Base-by-base conservation (phyloP, 2,797 vertebrate species). In the Hybognathus amarus region DNA sequence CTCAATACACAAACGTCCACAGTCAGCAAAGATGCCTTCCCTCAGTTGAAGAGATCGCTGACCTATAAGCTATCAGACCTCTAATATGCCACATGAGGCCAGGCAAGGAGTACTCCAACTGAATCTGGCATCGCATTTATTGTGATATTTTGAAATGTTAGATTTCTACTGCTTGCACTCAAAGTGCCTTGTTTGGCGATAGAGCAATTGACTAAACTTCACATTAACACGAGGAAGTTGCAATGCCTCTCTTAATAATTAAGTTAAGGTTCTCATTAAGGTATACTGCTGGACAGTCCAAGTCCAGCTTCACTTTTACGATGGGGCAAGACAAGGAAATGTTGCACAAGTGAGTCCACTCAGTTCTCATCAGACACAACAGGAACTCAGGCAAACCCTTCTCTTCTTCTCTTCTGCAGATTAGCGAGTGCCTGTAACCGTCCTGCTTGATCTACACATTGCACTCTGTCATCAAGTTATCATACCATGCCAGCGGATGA, bases 161-260 rank as follows among this genome's bases (percentile, higher is more conserved):
- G 38, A 22, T 74, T 73, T 61, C 27, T 40, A 54, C 75, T 42
- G 45, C 33, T 66, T 52, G 69, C 7, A 73, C 20, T 64, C 22
- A 33, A 63, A 59, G 67, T 17, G 38, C 20, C 47, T 27, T 64
- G 47, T 66, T 74, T 83, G 18, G 61, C 17, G 45, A 74, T 73
- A 76, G 17, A 68, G 47, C 33, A 40, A 83, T 68, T 42, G 73
- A 68, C 61, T 42, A 77, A 76, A 64, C 69, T 38, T 82, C 52
- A 69, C 73, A 83, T 83, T 56, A 66, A 75, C 30, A 63, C 45
- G 20, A 80, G 40, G 13, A 71, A 71, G 79, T 63, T 81, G 63
- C 22, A 66, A 45, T 52, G 42, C 45, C 20, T 3, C 30, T 77
- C 24, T 77, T 83, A 56, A 68, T 68, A 77, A 77, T 83, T 38